Base-by-base conservation (phyloP, 2,113 vertebrate species). In the Myocastor coypus region DNA sequence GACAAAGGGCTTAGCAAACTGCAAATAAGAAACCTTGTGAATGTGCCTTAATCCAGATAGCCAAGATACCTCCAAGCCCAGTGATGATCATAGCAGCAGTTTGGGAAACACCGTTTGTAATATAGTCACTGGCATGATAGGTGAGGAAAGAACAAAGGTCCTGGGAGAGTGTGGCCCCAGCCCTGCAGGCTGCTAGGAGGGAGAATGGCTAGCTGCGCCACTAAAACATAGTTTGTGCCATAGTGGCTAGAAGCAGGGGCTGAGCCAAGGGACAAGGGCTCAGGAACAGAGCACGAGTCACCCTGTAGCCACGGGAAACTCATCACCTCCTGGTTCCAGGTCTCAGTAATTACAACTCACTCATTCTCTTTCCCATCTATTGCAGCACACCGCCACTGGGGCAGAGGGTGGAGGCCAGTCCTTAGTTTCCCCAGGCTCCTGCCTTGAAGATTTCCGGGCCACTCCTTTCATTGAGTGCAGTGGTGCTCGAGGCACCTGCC, bases 401-500 rank as follows among this genome's bases (percentile, higher is more conserved):
- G 98, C 99, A 0, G 99, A 99, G 94, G 99, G 99, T 0, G 99
- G 99, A 2, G 99, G 99, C 3, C 99, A 99, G 97, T 99, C 99
- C 46, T 98, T 99, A 3, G 99, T 99, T 32, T 99, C 99, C 0
- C 99, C 99, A 0, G 99, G 99, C 0, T 99, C 99, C 50, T 99
- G 99, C 94, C 98, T 99, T 91, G 99, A 99, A 96, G 99, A 99
- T 94, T 99, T 99, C 98, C 98, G 99, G 1, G 99, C 99, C 0
- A 99, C 99, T 3, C 99, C 99, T 0, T 99, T 99, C 98, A 99
- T 99, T 0, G 99, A 99, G 95, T 99, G 99, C 98, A 99, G 99
- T 0, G 99, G 99, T 0, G 99, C 99, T 13, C 98, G 98, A 19
- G 99, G 99, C 3, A 99, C 99, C 0, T 99, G 99, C 98, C 99